A percentile compares a stretch with the other conserved stretches of the same genome.
phyloP scores from a whole-genome alignment of 1,140 invertebrate species.

The Conus ventricosus region DNA sequence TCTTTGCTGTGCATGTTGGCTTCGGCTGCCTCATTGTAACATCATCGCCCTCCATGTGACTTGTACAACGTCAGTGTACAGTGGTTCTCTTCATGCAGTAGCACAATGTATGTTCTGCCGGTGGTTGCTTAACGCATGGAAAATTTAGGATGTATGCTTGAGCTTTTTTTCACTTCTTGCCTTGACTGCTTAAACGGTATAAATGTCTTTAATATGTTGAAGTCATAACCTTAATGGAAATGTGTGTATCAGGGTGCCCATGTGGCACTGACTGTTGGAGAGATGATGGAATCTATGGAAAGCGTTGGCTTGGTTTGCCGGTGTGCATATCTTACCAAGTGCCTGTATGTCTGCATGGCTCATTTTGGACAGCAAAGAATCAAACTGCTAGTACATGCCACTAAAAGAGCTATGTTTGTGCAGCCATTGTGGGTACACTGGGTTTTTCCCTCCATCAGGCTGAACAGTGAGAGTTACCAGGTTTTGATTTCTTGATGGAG shows the following conservation, averaged over 20 bases:
- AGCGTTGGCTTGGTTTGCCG: background rate
- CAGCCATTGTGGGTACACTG: background rate
- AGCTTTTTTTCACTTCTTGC: background rate
- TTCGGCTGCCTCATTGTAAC: background rate
- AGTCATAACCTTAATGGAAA: background rate
- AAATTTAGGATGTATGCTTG: background rate
- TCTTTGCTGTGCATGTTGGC: background rate
- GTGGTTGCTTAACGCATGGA: background rate
- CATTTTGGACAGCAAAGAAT: background rate
- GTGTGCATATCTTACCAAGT: background rate
- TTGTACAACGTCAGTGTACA: background rate
- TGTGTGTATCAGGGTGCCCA: background rate
- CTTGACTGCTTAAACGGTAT: background rate
- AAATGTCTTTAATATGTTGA: background rate
- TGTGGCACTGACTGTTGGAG: background rate
- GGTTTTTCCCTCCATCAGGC: no score
- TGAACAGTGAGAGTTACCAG: no score
- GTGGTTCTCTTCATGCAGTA: background rate
- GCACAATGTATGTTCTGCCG: background rate
- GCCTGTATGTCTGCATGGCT: background rate
- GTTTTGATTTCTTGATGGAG: no score
- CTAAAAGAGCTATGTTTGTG: background rate
- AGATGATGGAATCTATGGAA: background rate
- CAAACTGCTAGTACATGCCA: background rate
- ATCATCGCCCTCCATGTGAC: background rate